Evolutionary conservation across 2,888 invertebrate genomes (phyloP).

Genomic region (Patella depressa): DNA sequence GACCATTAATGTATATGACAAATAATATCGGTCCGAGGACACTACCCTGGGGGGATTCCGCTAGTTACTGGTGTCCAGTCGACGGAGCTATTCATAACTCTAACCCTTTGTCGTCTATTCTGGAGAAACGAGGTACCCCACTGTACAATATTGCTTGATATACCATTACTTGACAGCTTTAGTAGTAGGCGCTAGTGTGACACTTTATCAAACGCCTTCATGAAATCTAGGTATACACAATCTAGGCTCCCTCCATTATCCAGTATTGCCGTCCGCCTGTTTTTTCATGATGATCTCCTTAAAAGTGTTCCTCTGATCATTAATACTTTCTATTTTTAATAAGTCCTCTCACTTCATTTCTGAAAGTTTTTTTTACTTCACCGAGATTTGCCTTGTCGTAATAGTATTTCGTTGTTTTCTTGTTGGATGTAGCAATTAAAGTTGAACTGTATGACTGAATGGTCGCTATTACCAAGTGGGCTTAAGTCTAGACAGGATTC

Average conservation of each 20-base stretch:
- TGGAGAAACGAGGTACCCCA: too few species aligned
- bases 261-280: not conserved
- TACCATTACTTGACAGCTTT: not conserved
- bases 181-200: too few species aligned
- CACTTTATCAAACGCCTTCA: too few species aligned
- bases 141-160: not conserved
- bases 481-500: not conserved
- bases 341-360: not conserved
- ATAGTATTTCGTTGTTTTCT: not conserved
- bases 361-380: not conserved
- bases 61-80: not conserved
- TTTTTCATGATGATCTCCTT: not conserved
- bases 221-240: too few species aligned
- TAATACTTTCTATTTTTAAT: not conserved
- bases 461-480: slow-evolving; percentile 13
- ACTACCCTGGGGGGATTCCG: slow-evolving; percentile 13
- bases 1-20: slow-evolving; percentile 13
- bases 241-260: too few species aligned
- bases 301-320: not conserved
- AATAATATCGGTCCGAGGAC: slow-evolving; percentile 34
- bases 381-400: not conserved
- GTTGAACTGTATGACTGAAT: not conserved
- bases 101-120: not conserved
- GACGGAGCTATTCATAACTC: not conserved
- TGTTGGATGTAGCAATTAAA: not conserved